Conservation (phyloP, 2,888 invertebrate genomes). For the Coenonympha arcania region DNA sequence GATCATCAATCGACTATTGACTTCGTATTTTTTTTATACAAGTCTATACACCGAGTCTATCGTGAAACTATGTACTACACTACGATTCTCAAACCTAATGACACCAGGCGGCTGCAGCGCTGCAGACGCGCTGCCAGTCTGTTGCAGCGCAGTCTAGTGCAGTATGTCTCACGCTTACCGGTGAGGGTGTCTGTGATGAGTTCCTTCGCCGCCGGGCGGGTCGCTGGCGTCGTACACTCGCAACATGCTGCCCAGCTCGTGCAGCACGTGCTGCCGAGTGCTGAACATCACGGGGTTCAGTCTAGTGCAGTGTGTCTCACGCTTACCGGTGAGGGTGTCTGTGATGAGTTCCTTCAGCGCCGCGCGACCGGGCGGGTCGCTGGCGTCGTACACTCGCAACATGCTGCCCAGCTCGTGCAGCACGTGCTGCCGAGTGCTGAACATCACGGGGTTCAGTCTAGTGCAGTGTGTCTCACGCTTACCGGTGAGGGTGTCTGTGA, state of each 20-base stretch:
- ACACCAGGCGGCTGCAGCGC: no score
- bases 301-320: no score
- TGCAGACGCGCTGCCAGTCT: no score
- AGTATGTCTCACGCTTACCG: slow-evolving; percentile 36
- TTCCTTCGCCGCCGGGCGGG: slow-evolving; percentile 63
- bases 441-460: slow-evolving; percentile 52
- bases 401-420: slow-evolving; percentile 73
- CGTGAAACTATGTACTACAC: no score
- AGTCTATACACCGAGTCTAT: no score
- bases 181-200: slow-evolving; percentile 47
- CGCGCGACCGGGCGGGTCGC: slow-evolving; percentile 70
- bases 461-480: slow-evolving; percentile 33
- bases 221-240: slow-evolving; percentile 75
- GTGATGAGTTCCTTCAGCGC: slow-evolving; percentile 50
- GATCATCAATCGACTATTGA: no score
- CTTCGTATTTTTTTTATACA: no score
- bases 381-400: slow-evolving; percentile 72
- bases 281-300: slow-evolving; percentile 53
- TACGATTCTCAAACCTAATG: no score
- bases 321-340: slow-evolving; percentile 48
- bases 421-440: slow-evolving; percentile 72
- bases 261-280: slow-evolving; percentile 47
- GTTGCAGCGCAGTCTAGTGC: slow-evolving; percentile 46
- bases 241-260: slow-evolving; percentile 72
- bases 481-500: slow-evolving; percentile 49